Base-by-base conservation (phyloP, 2,797 vertebrate species). In the Poeciliopsis infans region DNA sequence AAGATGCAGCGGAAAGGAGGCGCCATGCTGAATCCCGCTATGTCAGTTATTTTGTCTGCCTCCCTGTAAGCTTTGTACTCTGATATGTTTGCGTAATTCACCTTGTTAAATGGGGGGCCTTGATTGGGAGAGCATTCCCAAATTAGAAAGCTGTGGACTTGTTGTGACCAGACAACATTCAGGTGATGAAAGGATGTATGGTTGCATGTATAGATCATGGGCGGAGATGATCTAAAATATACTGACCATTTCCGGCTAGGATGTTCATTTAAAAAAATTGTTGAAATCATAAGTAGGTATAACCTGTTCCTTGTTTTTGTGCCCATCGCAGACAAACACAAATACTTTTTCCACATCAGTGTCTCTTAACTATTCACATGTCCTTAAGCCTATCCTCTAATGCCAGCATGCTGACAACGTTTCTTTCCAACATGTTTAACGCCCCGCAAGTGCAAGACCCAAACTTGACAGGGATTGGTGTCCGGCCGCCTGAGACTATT, bases 401-500 rank as follows among this genome's bases (percentile, higher is more conserved):
- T 87, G 78, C 87, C 84, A 84, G n/a, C 88, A 85, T 76, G 82
- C 86, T 89, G 83, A 90, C 89, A 87, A 75, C 79, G 78, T 82
- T 77, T 78, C 83, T 57, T 75, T 89, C 91, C 92, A 92, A 80
- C 90, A 86, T 81, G 83, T 83, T 75, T 72, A 73, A 77, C 45
- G 51, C 57, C 73, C 89, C 82, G 83, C 84, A 90, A 84, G 87
- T 70, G 80, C 81, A 86, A 84, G 83, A 91, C 45, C 84, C 86
- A 74, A 79, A 87, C 89, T 77, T 86, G 86, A 83, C 55, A 75
- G 88, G 83, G 89, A 83, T 76, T 76, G 87, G 82, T 83, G 89
- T 85, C 77, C 55, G 64, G 70, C 84, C 61, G 79, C 51, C 84
- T 79, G 82, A 83, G 93, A 96, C 97, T 97, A 97, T 98, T 97